phyloP scores from a whole-genome alignment of 2,113 vertebrate genomes.

The Mormyrus lacerda region DNA sequence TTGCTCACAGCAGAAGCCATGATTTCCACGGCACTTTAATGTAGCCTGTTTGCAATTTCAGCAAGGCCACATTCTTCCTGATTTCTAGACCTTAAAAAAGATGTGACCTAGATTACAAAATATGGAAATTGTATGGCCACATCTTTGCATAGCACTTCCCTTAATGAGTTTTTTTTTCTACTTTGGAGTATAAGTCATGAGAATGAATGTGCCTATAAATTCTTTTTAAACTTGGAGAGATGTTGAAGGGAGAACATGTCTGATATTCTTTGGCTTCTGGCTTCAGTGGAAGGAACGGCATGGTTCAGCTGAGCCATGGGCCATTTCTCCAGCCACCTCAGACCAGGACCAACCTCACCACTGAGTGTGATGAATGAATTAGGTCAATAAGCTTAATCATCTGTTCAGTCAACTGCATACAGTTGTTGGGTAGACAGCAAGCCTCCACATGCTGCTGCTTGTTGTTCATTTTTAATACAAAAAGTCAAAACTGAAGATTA shows the following conservation, averaged over 20 bases:
- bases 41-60: neutral
- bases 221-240: neutral
- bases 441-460: neutral
- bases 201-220: neutral
- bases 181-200: neutral
- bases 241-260: neutral
- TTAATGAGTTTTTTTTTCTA: neutral
- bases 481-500: neutral
- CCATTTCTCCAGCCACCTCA: neutral
- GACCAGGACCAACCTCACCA: neutral
- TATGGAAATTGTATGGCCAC: neutral
- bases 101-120: constrained; percentile 2
- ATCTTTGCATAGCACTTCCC: neutral
- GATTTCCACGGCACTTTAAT: neutral
- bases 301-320: neutral
- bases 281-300: neutral
- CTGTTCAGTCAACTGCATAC: neutral
- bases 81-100: neutral
- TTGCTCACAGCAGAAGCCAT: neutral
- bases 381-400: neutral
- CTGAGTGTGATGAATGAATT: neutral
- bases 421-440: neutral
- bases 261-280: neutral
- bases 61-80: neutral
- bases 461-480: neutral